Evolutionary conservation across 2,113 vertebrate species (phyloP).

Genomic region (Oriolus oriolus): DNA sequence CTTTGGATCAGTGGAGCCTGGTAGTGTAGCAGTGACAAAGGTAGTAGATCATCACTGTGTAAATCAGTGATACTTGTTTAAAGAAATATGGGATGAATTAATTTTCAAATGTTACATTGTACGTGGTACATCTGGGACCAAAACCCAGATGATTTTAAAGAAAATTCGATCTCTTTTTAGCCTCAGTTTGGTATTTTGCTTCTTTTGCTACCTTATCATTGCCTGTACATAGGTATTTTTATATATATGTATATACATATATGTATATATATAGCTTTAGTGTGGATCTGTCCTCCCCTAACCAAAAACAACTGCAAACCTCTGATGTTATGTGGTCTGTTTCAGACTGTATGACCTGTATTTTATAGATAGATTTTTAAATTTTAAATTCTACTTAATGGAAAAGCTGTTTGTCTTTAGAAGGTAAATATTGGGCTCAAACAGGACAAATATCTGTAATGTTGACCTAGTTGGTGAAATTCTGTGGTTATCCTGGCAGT

Average conservation of each 20-base stretch:
- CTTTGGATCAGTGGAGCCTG: background rate
- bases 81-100: background rate
- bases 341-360: background rate
- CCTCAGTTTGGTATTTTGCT: background rate
- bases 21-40: background rate
- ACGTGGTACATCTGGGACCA: background rate
- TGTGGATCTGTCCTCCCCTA: background rate
- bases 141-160: background rate
- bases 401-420: background rate
- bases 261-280: background rate
- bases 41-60: background rate
- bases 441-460: background rate
- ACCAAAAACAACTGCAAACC: background rate
- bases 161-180: background rate
- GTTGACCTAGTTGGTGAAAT: background rate
- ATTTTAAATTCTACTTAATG: background rate
- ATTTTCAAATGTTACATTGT: background rate
- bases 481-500: background rate
- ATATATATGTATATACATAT: fast-evolving
- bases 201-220: background rate
- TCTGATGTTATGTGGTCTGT: background rate
- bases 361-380: background rate
- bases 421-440: background rate
- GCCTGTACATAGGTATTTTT: background rate
- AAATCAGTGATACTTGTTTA: background rate